These are phyloP conservation scores for Lagocephalus sceleratus DNA, from an alignment of 2,797 vertebrate species.

Conservation along the genomic window DNA sequence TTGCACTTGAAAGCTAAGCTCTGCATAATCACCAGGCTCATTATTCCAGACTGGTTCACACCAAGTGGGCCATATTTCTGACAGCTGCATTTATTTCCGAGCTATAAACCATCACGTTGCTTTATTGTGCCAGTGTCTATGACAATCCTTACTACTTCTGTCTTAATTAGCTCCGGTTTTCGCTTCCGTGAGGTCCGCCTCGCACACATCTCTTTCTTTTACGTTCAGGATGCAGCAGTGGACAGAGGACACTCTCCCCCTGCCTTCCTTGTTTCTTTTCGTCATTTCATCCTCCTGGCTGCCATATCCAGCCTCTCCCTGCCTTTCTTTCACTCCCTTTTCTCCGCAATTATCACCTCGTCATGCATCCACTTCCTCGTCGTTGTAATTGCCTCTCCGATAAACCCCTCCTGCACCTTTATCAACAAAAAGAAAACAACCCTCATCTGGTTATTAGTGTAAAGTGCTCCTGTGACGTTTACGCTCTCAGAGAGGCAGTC, in stretches of 20 bases:
- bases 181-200: constrained; percentile 2
- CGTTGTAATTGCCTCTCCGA: constrained; percentile 52
- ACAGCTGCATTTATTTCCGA: constrained; percentile 34
- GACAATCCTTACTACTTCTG: constrained; percentile 17
- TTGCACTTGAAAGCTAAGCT: constrained; percentile 42
- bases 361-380: constrained; percentile 54
- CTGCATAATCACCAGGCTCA: constrained; percentile 36
- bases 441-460: constrained; percentile 27
- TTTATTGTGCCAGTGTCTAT: constrained; percentile 25
- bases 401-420: constrained; percentile 52
- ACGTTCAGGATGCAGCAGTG: constrained; percentile 73
- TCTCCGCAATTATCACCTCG: constrained; percentile 62
- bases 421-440: constrained; percentile 48
- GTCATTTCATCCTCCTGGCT: constrained; percentile 83
- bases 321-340: constrained; percentile 71
- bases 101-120: constrained; percentile 23
- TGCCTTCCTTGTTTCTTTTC: constrained; percentile 78
- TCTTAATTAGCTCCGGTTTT: constrained; percentile 4
- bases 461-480: constrained; percentile 43
- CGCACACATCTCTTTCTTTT: neutral
- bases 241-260: constrained; percentile 40
- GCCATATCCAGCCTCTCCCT: constrained; percentile 83
- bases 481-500: constrained; percentile 49
- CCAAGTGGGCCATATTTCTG: constrained; percentile 32
- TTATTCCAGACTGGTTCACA: constrained; percentile 25